Conservation (phyloP, 2,113 vertebrate genomes). For the Ptilonorhynchus violaceus region DNA sequence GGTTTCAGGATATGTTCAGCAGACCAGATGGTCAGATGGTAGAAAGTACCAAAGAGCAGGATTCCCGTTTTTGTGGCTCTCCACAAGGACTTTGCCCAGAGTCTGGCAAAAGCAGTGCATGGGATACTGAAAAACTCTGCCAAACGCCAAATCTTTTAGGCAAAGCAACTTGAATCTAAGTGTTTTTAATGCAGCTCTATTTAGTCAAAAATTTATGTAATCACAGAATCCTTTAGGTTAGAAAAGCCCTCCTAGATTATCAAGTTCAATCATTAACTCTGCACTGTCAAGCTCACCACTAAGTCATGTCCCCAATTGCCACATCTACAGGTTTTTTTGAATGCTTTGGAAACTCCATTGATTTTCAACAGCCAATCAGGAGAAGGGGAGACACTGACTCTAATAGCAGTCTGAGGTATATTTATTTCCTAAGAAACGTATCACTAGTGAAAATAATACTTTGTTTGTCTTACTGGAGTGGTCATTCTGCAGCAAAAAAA, state of each 20-base stretch:
- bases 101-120: background rate
- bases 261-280: background rate
- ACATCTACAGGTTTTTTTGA: accelerated
- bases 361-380: background rate
- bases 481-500: background rate
- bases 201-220: background rate
- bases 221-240: background rate
- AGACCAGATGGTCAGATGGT: background rate
- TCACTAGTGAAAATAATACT: background rate
- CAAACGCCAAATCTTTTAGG: background rate
- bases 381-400: background rate
- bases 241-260: background rate
- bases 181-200: background rate
- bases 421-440: background rate
- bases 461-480: background rate
- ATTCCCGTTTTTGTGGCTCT: background rate
- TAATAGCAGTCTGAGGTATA: background rate
- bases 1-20: background rate
- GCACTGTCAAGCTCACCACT: background rate
- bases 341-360: background rate
- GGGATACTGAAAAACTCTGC: background rate
- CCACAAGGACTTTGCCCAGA: background rate
- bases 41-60: background rate
- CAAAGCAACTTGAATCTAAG: background rate
- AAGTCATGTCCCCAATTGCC: background rate